Conservation (phyloP, 2,113 vertebrate genomes). For the Callithrix jacchus region DNA sequence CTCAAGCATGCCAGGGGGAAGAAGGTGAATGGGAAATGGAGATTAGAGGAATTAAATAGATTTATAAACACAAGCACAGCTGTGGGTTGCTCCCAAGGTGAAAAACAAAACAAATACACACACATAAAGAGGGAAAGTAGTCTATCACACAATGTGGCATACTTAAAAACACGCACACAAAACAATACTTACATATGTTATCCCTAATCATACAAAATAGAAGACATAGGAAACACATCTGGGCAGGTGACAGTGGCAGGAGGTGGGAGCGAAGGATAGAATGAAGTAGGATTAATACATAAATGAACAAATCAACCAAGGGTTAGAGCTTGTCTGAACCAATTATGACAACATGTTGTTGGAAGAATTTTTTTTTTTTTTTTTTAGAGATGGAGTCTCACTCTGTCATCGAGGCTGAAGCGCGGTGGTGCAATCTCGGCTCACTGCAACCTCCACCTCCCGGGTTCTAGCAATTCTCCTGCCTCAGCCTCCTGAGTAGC, state of each 20-base stretch:
- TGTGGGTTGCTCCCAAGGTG: neutral
- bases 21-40: neutral
- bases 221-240: neutral
- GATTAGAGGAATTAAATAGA: neutral
- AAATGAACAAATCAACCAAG: neutral
- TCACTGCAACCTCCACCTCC: too few relatives aligned
- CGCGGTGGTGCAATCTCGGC: too few relatives aligned
- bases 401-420: too few relatives aligned
- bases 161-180: neutral
- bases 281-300: neutral
- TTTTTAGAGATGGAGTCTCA: too few relatives aligned
- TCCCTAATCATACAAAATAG: neutral
- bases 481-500: too few relatives aligned
- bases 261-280: neutral
- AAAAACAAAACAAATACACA: neutral
- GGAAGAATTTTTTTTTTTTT: too few relatives aligned
- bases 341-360: neutral
- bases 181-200: neutral
- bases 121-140: neutral
- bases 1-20: fast-evolving
- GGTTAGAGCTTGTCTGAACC: neutral
- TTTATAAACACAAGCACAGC: too few relatives aligned
- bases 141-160: fast-evolving
- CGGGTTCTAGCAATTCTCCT: too few relatives aligned
- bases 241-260: neutral